Conservation (phyloP, 1,140 invertebrate genomes). For the Drosophila persimilis region DNA sequence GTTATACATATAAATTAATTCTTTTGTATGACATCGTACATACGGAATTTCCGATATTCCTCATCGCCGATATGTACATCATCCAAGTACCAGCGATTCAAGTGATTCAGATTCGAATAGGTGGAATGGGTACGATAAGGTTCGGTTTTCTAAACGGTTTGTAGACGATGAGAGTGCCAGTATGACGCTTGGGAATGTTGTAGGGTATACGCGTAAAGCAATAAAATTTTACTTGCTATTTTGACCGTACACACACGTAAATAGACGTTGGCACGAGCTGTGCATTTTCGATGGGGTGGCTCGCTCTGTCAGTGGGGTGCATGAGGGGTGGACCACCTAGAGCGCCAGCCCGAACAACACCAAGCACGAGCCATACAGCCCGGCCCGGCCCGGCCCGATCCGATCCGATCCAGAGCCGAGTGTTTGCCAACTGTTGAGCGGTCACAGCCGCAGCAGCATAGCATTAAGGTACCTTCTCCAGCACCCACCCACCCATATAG, state of each 20-base stretch:
- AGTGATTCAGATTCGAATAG: too few relatives aligned
- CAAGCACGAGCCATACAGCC: constrained; percentile 3
- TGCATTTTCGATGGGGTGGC: constrained; percentile 47
- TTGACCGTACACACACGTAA: constrained; percentile 30
- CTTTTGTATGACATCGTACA: too few relatives aligned
- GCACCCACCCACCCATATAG: constrained; percentile 7
- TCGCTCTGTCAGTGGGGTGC: background rate
- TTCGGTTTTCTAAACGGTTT: too few relatives aligned
- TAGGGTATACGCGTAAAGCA: constrained; percentile 37
- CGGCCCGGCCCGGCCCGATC: too few relatives aligned
- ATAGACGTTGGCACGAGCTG: constrained; percentile 43
- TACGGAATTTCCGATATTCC: too few relatives aligned
- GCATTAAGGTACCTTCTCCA: constrained; percentile 42
- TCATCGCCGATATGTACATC: too few relatives aligned
- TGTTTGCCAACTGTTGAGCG: constrained; percentile 57
- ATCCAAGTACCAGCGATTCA: too few relatives aligned
- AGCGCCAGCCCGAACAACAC: constrained; percentile 24
- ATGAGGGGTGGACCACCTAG: constrained; percentile 37
- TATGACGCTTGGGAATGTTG: background rate
- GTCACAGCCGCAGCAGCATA: too few relatives aligned
- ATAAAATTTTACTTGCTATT: constrained; percentile 35
- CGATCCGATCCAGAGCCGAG: constrained; percentile 32
- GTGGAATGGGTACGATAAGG: too few relatives aligned
- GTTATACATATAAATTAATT: too few relatives aligned
- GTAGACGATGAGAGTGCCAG: too few relatives aligned